Base-by-base conservation (phyloP, 1,140 invertebrate species). In the Eriosoma lanigerum region DNA sequence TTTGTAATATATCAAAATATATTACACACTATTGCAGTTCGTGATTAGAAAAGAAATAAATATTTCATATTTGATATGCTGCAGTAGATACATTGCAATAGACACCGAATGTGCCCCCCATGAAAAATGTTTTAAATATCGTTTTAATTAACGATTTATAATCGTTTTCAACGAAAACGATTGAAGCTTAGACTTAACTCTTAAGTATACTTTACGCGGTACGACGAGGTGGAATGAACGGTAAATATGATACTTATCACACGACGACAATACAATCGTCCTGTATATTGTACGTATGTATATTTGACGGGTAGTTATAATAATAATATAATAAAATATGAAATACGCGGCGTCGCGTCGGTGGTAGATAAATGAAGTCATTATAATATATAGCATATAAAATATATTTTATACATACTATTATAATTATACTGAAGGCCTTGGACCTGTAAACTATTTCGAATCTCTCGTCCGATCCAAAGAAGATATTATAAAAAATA, bases 401-500 rank as follows among this genome's bases (percentile, higher is more conserved):
- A 58, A 24, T 58, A 58, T 24, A 58, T 15, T 56, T 12, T 24
- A 56, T 13, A 54, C 3, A 54, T 24, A 24, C 24, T 21, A 21
- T 13, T 24, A 21, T 54, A 54, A 21, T 3, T 12, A 56, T 12
- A 13, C 21, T 56, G 50, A 19, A 17, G 46, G 46, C 52, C n/a
- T 19, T 5, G 56, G 56, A 24, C 56, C 21, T 15, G 56, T n/a
- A 58, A 58, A 58, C 56, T 58, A 26, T 58, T 58, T 58, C 56
- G 56, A 58, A 58, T 58, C 56, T 58, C 56, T 58, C 56, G 21
- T 58, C 56, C 56, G 56, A 58, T 58, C 56, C 24, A 13, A 58
- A 58, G 12, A 24, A 13, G 15, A 24, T 54, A 54, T 54, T n/a
- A n/a, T n/a, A n/a, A n/a, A n/a, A n/a, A n/a, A n/a, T n/a, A n/a